A percentile compares a stretch with the other conserved stretches of the same genome.
These are phyloP conservation scores for Heterocephalus glaber DNA, from an alignment of 2,113 vertebrate species.

Conservation along the genomic window DNA sequence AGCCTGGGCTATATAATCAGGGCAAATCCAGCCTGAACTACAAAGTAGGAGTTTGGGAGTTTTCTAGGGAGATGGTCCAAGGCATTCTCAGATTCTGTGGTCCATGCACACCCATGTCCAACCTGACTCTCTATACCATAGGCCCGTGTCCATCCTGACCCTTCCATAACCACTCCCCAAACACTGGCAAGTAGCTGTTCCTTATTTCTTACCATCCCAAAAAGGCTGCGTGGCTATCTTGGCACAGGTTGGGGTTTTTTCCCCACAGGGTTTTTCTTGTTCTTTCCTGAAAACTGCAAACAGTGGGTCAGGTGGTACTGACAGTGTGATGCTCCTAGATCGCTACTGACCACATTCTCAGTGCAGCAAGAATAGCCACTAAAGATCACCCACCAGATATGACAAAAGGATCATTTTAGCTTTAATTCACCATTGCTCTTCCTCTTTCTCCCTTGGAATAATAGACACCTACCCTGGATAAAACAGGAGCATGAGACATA, in stretches of 20 bases:
- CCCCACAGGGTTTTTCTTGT: background rate
- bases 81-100: background rate
- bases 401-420: slow-evolving; percentile 26
- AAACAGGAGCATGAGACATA: slow-evolving; percentile 43
- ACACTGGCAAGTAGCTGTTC: accelerated
- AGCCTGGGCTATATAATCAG: background rate
- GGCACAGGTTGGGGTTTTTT: background rate
- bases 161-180: background rate
- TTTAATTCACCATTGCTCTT: slow-evolving; percentile 54
- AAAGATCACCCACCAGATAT: slow-evolving; percentile 55
- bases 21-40: background rate
- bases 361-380: background rate
- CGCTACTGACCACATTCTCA: background rate
- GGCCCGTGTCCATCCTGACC: background rate
- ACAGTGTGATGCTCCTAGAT: background rate
- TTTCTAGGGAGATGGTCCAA: background rate
- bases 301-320: background rate
- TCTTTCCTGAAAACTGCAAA: background rate
- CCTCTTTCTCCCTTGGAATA: background rate
- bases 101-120: background rate
- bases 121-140: background rate
- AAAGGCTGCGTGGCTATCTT: background rate
- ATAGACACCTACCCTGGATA: slow-evolving; percentile 43
- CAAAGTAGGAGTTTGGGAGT: background rate
- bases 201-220: background rate